Evolutionary conservation across 2,797 vertebrate species (phyloP).

Genomic region (Microctenopoma lineatum): DNA sequence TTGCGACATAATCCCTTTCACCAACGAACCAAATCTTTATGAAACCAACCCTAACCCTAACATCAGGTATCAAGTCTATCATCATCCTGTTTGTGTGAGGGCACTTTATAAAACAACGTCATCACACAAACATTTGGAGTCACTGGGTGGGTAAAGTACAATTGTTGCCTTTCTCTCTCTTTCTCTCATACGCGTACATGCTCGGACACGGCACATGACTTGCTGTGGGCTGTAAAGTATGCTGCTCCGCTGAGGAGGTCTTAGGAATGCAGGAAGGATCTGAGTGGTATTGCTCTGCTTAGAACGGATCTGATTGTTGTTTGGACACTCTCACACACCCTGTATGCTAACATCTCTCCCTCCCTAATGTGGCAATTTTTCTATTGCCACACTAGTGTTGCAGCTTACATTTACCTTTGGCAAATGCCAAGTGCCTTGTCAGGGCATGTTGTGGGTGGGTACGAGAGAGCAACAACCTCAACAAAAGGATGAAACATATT

Average conservation of each 20-base stretch:
- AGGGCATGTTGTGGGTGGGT: constrained; percentile 3
- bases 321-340: constrained; percentile 52
- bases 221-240: constrained; percentile 75
- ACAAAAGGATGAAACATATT: background rate
- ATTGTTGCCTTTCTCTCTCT: constrained; percentile 10
- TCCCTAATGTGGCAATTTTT: background rate
- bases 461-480: background rate
- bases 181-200: background rate
- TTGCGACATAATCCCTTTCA: background rate
- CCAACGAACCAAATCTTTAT: background rate
- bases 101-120: background rate
- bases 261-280: constrained; percentile 82
- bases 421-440: background rate
- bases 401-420: background rate
- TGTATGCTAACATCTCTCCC: constrained; percentile 20
- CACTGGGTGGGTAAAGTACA: constrained; percentile 16
- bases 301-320: constrained; percentile 67
- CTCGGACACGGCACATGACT: constrained; percentile 64
- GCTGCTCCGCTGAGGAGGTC: constrained; percentile 68
- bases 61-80: no score
- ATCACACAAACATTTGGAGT: constrained; percentile 25
- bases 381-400: background rate
- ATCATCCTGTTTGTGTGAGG: background rate
- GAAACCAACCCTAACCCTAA: background rate
- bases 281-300: constrained; percentile 61